These are phyloP conservation scores for Cydia splendana DNA, from an alignment of 1,140 invertebrate species.

Conservation along the genomic window DNA sequence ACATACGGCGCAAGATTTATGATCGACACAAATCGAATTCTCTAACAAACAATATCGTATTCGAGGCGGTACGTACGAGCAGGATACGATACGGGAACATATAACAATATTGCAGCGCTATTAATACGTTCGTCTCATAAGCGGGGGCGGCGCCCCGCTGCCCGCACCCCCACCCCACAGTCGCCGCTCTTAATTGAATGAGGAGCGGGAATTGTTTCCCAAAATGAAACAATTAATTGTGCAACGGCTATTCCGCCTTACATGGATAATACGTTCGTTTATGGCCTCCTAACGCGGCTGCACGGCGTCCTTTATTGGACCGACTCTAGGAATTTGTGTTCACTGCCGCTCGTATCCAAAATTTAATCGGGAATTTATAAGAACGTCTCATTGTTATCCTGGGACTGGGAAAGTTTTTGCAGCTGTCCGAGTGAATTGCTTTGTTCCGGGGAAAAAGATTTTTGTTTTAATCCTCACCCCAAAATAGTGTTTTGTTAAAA, in stretches of 20 bases:
- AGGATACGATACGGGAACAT: conserved; percentile 66
- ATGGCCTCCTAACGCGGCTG: conserved; percentile 78
- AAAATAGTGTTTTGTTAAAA: conserved; percentile 41
- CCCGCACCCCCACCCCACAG: conserved; percentile 52
- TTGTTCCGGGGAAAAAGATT: conserved; percentile 58
- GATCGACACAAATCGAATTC: conserved; percentile 79
- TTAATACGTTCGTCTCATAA: conserved; percentile 78
- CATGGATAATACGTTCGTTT: conserved; percentile 80
- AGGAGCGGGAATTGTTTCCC: conserved; percentile 80
- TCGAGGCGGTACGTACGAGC: conserved; percentile 67
- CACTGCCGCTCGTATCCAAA: conserved; percentile 76
- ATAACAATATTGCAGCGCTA: conserved; percentile 80
- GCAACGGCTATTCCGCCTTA: conserved; percentile 80
- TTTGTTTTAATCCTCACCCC: conserved; percentile 50
- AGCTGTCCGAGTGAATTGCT: conserved; percentile 59
- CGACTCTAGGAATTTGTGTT: conserved; percentile 79
- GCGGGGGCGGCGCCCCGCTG: conserved; percentile 51
- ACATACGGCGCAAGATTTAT: conserved; percentile 79
- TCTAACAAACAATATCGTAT: conserved; percentile 79
- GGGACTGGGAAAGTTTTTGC: conserved; percentile 60
- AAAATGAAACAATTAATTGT: conserved; percentile 81
- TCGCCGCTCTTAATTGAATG: conserved; percentile 80
- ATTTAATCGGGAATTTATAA: conserved; percentile 78
- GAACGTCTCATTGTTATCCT: conserved; percentile 68
- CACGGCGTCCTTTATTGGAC: conserved; percentile 78